These are phyloP conservation scores for Condylura cristata DNA, from an alignment of 2,113 vertebrate species.

Conservation along the genomic window DNA sequence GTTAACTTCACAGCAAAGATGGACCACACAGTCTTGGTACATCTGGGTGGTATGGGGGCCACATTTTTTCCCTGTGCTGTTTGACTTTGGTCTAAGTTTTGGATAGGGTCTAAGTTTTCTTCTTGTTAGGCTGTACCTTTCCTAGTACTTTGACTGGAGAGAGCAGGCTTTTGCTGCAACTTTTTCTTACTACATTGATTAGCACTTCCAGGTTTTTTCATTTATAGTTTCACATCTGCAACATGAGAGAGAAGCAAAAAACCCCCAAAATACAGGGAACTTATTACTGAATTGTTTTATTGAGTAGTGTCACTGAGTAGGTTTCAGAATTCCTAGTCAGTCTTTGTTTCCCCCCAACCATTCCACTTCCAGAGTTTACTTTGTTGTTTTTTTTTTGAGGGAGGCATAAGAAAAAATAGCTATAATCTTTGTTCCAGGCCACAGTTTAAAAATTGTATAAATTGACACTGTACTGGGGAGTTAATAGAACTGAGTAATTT, in stretches of 20 bases:
- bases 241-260: neutral
- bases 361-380: neutral
- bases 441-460: conserved; percentile 2
- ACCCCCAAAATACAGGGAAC: neutral
- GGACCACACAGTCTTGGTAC: neutral
- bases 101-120: neutral
- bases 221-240: neutral
- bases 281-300: neutral
- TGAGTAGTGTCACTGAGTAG: too few species aligned
- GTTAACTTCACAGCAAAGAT: neutral
- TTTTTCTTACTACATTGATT: neutral
- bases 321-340: neutral
- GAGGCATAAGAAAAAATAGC: neutral
- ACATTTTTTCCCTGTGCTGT: neutral
- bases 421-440: neutral
- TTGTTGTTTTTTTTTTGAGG: neutral
- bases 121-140: neutral
- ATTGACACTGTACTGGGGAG: neutral
- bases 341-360: neutral
- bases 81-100: neutral
- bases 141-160: neutral
- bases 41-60: neutral
- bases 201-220: neutral
- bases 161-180: neutral
- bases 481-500: neutral